Base-by-base conservation (phyloP, 2,888 invertebrate genomes). In the Germaria angustata region DNA sequence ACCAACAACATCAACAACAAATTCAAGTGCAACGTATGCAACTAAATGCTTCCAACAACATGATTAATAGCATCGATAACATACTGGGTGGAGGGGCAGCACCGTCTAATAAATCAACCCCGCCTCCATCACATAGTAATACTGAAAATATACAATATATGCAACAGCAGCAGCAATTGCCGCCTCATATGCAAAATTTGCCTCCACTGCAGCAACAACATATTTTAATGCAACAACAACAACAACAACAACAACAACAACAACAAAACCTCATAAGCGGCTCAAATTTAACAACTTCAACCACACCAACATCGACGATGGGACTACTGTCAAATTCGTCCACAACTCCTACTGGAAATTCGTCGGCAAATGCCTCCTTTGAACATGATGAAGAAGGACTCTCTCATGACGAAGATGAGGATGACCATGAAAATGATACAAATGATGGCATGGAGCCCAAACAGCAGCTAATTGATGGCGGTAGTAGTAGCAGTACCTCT, bases 401-500 rank as follows among this genome's bases (percentile, higher is more conserved):
- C 15, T 89, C 89, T 6, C 87, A 87, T 32, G 82, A 82, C 11
- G 89, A 89, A 17, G 89, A 89, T 63, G 89, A 89, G 46, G 86
- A 86, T 32, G 89, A 89, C 39, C 87, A 89, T 36, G 82, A 85
- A 61, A 89, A 90, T 13, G 81, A 88, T 71, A 89, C 90, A 59
- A 80, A 89, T 22, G 89, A 89, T 51, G 89, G 89, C 11, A 78
- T 90, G 84, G 89, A 90, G 28, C 86, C 88, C 2, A 90, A 89
- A 66, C 89, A 88, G 73, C 90, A 90, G 72, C 85, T 90, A 4
- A 90, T 90, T n/a, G 89, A 89, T 79, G 89, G 89, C 7, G 89
- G 89, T 46, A 89, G 90, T 79, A 89, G 89, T 75, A 90, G 90
- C 80, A 89, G 89, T 80, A 89, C 89, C 5, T 90, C 89, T 0